phyloP scores from a whole-genome alignment of 1,140 invertebrate species.

The Eupristina koningsbergeri region DNA sequence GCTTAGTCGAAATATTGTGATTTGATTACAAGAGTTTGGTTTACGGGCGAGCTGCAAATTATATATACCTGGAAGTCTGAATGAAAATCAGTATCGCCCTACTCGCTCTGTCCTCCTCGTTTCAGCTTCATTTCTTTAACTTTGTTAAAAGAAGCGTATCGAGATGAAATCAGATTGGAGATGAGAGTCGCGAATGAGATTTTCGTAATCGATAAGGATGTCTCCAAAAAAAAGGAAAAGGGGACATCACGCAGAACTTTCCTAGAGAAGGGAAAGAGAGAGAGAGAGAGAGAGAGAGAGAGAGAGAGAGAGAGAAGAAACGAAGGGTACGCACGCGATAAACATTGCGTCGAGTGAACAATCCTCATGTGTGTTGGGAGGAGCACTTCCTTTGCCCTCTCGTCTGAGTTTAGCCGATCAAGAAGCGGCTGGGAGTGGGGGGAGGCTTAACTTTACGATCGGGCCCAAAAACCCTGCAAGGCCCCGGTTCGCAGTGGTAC shows the following conservation, averaged over 20 bases:
- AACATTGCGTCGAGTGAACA: neutral
- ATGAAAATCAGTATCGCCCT: conserved; percentile 8
- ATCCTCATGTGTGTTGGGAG: neutral
- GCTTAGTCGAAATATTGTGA: neutral
- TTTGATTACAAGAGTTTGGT: neutral
- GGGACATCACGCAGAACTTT: conserved; percentile 17
- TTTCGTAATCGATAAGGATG: conserved; percentile 32
- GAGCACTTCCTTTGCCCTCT: conserved; percentile 13
- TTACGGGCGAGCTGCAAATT: neutral
- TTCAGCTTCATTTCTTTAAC: neutral
- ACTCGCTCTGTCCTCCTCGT: neutral
- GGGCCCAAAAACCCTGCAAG: conserved; percentile 28
- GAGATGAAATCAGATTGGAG: conserved; percentile 8
- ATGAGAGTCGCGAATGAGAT: conserved; percentile 25
- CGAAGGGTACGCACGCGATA: neutral
- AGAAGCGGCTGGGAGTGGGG: too few relatives aligned
- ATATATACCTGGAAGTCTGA: neutral
- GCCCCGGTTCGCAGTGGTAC: conserved; percentile 7
- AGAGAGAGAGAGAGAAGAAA: neutral
- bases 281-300: neutral
- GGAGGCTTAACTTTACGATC: conserved; percentile 48
- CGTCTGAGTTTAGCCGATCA: neutral
- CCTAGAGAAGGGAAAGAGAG: neutral
- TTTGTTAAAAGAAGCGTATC: conserved; percentile 20
- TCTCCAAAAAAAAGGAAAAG: neutral